Percentiles rank a stretch among this genome's conserved stretches.
These are phyloP conservation scores for Asobara japonica DNA, from an alignment of 1,140 invertebrate species.

Conservation along the genomic window DNA sequence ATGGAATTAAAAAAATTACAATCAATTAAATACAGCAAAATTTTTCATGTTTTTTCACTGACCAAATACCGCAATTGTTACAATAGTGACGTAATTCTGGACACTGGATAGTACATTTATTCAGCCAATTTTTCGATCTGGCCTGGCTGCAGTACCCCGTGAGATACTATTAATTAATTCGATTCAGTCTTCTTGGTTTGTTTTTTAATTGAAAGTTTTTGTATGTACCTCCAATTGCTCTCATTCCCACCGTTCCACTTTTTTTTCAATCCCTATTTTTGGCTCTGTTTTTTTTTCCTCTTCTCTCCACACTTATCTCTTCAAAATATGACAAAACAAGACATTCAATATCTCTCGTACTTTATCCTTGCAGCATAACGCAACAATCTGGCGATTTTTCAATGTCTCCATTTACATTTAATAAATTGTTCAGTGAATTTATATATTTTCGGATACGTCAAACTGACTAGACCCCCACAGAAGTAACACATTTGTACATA, in stretches of 20 bases:
- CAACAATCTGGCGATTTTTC: neutral
- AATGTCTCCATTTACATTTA: neutral
- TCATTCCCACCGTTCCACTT: neutral
- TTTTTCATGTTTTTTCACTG: too few relatives aligned
- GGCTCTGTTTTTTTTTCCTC: neutral
- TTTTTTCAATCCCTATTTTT: neutral
- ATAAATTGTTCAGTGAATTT: conserved; percentile 2
- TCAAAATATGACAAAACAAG: neutral
- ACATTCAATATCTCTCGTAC: conserved; percentile 16
- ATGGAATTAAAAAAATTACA: too few relatives aligned
- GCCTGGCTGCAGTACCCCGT: neutral
- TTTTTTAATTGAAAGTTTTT: conserved; percentile 8
- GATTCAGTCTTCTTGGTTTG: conserved; percentile 28
- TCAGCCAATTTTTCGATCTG: neutral
- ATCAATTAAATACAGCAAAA: too few relatives aligned
- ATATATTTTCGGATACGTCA: neutral
- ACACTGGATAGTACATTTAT: neutral
- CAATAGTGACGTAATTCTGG: neutral
- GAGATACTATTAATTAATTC: conserved; percentile 11
- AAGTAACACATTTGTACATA: conserved; percentile 19
- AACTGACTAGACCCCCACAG: neutral
- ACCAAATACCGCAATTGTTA: too few relatives aligned
- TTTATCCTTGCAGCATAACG: neutral
- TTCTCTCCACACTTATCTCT: too few relatives aligned
- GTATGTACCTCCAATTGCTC: neutral